Conservation (phyloP, 2,888 invertebrate species). For the Steinernema hermaphroditum region DNA sequence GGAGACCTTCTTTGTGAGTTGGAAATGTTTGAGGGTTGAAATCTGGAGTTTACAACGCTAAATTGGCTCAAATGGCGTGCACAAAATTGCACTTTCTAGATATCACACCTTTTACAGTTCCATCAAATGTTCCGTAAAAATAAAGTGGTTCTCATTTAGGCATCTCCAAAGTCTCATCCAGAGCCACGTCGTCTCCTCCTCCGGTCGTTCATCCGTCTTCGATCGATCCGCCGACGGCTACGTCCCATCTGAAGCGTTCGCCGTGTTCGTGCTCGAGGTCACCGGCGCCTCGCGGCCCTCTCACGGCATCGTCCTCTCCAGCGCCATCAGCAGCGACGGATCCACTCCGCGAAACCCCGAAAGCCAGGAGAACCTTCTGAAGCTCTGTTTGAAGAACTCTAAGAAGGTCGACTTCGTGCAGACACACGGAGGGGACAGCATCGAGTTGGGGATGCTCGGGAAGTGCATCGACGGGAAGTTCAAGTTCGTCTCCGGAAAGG, state of each 20-base stretch:
- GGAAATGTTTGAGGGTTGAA: no score
- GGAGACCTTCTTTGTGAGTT: no score
- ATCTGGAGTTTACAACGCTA: no score
- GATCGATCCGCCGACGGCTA: constrained; percentile 66
- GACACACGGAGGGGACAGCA: constrained; percentile 8
- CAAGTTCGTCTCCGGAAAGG: constrained; percentile 12
- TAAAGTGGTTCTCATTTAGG: no score
- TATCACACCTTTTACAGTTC: no score
- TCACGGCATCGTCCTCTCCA: constrained; percentile 23
- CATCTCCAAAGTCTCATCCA: constrained; percentile 13
- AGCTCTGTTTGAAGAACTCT: neutral
- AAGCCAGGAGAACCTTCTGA: constrained; percentile 11
- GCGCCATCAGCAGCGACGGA: constrained; percentile 29
- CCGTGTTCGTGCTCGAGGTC: constrained; percentile 51
- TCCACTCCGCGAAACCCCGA: constrained; percentile 12
- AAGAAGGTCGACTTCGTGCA: constrained; percentile 20
- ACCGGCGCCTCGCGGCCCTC: constrained; percentile 1
- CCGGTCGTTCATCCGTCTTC: constrained; percentile 61
- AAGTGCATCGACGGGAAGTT: constrained; percentile 22
- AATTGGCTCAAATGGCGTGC: no score
- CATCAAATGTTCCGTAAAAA: no score
- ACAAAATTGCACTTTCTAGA: no score
- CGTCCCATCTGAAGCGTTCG: constrained; percentile 65
- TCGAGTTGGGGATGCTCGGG: neutral
- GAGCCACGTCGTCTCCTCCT: constrained; percentile 6